Evolutionary conservation across 2,113 vertebrate species (phyloP), one percentile per base, ranked within the genome.

Genomic region (Cinclus cinclus): DNA sequence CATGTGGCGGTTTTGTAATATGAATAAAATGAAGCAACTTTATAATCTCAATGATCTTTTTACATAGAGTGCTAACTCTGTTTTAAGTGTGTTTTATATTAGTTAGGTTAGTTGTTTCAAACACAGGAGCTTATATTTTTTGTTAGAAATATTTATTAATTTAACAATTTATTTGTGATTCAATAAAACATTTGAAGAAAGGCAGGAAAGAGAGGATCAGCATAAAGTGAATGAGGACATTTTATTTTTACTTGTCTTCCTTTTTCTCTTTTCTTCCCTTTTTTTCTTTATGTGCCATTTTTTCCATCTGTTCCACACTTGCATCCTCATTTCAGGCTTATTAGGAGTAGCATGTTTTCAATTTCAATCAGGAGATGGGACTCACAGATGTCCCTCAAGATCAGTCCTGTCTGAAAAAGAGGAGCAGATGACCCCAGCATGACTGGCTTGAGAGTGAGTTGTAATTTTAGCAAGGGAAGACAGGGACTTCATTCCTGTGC

Each of bases 21-120:
- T 68, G 90, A 95, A 89, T 91, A 95, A 95, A 96, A 90, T 90
- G 53, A 91, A 83, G 82, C 27, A 83, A 75, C 55, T 89, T 94
- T 91, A 74, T 90, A 95, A 84, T 86, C 33, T 92, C 77, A 77
- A 22, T 81, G 78, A 91, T 95, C 90, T 80, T 78, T 23, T 84
- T 95, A 64, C 37, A 33, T 55, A 46, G 76, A 76, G 50, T 27
- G 17, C 71, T 94, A 93, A 73, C 50, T 91, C 64, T 79, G 19
- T 50, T 95, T 95, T 82, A 96, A 92, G 65, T 84, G 75, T 23
- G 22, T 78, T 94, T 96, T 93, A 70, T 64, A 15, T 91, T 55
- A 56, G 53, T 52, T 83, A 84, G 23, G 13, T 47, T 86, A 24
- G 65, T 49, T 50, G 31, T 89, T 94, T 74, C 49, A 91, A 89